phyloP scores from a whole-genome alignment of 1,140 invertebrate genomes.

The Amyelois transitella region DNA sequence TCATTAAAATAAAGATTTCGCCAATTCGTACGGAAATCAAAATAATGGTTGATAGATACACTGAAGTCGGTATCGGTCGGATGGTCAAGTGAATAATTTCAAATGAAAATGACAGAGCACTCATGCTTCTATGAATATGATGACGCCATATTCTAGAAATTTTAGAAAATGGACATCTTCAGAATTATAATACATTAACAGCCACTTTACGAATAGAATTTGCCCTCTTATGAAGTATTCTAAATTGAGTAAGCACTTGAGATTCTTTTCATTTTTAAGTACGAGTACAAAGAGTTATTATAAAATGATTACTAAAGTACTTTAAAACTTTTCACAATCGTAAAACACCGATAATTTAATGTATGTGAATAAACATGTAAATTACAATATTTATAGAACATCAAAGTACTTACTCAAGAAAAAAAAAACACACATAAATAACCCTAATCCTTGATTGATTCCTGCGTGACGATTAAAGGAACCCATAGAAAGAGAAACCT shows the following conservation, averaged over 20 bases:
- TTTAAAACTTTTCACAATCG: too few species aligned
- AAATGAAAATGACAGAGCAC: constrained; percentile 13
- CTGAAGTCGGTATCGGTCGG: neutral
- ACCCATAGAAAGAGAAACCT: constrained; percentile 11
- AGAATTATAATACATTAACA: neutral
- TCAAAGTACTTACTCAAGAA: neutral
- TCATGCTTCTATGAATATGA: constrained; percentile 11
- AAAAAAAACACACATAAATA: neutral
- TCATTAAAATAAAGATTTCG: constrained; percentile 19
- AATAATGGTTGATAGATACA: constrained; percentile 14
- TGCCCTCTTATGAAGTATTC: neutral
- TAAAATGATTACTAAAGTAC: neutral
- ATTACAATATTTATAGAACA: neutral
- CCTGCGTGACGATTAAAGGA: neutral
- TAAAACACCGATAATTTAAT: too few species aligned
- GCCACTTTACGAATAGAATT: neutral
- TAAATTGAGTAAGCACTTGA: neutral
- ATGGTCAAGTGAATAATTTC: constrained; percentile 8
- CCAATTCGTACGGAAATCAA: constrained; percentile 16
- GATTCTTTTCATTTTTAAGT: too few species aligned
- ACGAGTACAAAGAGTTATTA: neutral
- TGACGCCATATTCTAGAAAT: neutral
- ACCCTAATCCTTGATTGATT: neutral
- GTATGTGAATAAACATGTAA: too few species aligned
- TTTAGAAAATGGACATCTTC: neutral